Base-by-base conservation (phyloP, 1,140 invertebrate genomes). In the Xylocopa sonorina region DNA sequence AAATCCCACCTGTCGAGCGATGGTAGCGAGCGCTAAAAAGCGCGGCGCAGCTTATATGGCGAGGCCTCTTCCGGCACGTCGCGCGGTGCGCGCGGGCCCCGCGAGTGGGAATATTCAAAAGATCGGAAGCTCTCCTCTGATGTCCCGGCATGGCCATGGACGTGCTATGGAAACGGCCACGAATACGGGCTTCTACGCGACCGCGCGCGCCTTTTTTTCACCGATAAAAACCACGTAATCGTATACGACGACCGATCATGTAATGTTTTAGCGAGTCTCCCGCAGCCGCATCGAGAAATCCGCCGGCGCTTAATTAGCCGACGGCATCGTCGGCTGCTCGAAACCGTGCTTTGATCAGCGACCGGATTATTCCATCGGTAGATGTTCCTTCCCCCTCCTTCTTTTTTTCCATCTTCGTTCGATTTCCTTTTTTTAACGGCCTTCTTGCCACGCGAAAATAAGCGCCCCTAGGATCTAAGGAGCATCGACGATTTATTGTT, bases 241-340 rank as follows among this genome's bases (percentile, higher is more conserved):
- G 85, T 87, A 87, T 87, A 87, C 86, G 85, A 82, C 85, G 85
- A 87, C 84, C 85, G 85, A 87, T 87, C 85, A 57, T 80, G 82
- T 87, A 87, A 87, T 87, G 79, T 62, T 84, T 81, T 74, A 72
- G 84, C 67, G 60, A 72, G 80, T 60, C 53, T 51, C n/a, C n/a
- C 38, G 69, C 51, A 34, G 58, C 68, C 68, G 67, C 78, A 84
- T 84, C 64, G 83, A 77, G 80, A 72, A 62, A 57, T 77, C 71
- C 76, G 68, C 68, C 76, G 76, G 76, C 73, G 81, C 69, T 86
- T 86, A 86, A 86, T 86, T 86, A 86, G 74, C 81, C 77, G 83
- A 77, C 83, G 72, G 78, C 78, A 75, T 57, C 81, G 81, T 74
- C 67, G 77, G 41, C 63, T 34, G 78, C 55, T 76, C 74, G 82